phyloP scores from a whole-genome alignment of 2,888 invertebrate species.

The Calameuta pallipes region DNA sequence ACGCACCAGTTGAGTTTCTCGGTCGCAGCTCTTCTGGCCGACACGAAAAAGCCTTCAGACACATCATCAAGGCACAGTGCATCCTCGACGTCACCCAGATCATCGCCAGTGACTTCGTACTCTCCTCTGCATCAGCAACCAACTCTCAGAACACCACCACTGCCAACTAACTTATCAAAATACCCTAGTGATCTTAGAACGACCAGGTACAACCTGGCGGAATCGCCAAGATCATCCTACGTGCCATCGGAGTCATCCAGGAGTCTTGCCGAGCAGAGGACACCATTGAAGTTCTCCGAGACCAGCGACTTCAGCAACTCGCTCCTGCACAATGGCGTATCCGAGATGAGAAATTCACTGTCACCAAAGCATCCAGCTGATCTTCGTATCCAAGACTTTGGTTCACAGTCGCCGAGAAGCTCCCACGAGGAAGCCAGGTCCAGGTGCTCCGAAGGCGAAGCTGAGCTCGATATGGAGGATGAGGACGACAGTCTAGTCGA shows the following conservation, averaged over 20 bases:
- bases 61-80: slow-evolving; percentile 14
- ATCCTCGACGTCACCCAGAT: slow-evolving; percentile 24
- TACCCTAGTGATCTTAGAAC: not conserved
- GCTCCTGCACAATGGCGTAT: slow-evolving; percentile 5
- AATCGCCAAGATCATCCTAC: slow-evolving; percentile 22
- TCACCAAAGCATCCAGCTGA: slow-evolving; percentile 33
- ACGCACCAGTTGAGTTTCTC: slow-evolving; percentile 68
- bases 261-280: slow-evolving; percentile 22
- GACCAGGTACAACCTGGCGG: not conserved
- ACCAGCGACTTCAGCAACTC: slow-evolving; percentile 13
- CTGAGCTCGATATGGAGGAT: slow-evolving; percentile 78
- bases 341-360: slow-evolving; percentile 18
- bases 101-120: slow-evolving; percentile 34
- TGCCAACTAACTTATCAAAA: slow-evolving; percentile 10
- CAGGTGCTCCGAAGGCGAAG: slow-evolving; percentile 66
- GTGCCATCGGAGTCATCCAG: slow-evolving; percentile 25
- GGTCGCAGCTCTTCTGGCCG: slow-evolving; percentile 71
- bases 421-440: slow-evolving; percentile 52
- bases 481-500: slow-evolving; percentile 77
- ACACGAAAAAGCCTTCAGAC: slow-evolving; percentile 60
- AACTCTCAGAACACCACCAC: slow-evolving; percentile 13
- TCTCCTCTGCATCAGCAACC: slow-evolving; percentile 38
- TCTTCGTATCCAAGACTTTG: slow-evolving; percentile 33
- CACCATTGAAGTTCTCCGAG: slow-evolving; percentile 15
- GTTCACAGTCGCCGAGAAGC: slow-evolving; percentile 51